These are phyloP conservation scores for Pocillopora meandrina DNA, from an alignment of 92 coral and sea anemone species.

Conservation along the genomic window DNA sequence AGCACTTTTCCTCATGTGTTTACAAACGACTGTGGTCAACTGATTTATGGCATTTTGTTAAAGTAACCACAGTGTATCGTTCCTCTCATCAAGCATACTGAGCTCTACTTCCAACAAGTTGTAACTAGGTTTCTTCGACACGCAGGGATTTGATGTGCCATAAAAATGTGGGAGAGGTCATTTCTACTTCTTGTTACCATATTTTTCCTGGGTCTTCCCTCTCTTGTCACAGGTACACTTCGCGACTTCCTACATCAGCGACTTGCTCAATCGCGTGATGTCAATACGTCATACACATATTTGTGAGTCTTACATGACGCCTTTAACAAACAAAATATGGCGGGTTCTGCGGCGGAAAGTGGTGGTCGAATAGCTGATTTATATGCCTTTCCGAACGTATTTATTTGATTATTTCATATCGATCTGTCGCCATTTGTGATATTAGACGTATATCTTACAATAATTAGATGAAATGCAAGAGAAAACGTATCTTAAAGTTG, in stretches of 20 bases:
- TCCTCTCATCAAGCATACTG: no score
- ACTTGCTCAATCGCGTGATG: not conserved
- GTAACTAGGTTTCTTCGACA: no score
- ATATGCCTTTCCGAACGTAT: conserved; percentile 5
- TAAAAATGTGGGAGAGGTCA: no score
- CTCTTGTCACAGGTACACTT: not conserved
- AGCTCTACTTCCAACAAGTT: no score
- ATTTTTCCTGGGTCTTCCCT: no score
- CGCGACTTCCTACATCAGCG: not conserved
- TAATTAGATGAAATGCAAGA: conserved; percentile 85
- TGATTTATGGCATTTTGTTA: no score
- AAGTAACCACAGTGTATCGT: no score
- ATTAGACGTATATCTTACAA: not conserved
- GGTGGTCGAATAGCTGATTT: not conserved
- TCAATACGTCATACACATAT: not conserved
- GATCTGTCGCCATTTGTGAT: not conserved
- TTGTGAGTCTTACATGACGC: conserved; percentile 28
- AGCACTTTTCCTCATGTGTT: no score
- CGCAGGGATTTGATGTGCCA: no score
- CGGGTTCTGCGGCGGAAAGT: conserved; percentile 27
- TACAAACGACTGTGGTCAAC: no score
- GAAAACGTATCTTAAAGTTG: conserved; percentile 95
- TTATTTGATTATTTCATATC: not conserved
- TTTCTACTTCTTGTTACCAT: no score
- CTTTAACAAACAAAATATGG: conserved; percentile 14